These are phyloP conservation scores for Spheniscus humboldti DNA, from an alignment of 2,797 vertebrate genomes.

Conservation along the genomic window DNA sequence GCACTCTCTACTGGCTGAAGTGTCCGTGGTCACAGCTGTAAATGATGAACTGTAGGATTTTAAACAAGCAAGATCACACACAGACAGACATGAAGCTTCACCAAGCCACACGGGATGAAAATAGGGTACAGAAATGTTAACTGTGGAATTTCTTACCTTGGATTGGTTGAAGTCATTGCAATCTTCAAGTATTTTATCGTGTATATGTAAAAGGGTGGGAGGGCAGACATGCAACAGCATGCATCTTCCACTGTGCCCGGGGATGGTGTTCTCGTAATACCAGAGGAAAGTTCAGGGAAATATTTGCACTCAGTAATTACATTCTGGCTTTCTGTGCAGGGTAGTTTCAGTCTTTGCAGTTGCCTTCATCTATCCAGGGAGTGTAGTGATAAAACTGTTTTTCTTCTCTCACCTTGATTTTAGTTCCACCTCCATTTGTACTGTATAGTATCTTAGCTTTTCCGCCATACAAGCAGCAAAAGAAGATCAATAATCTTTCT, in stretches of 20 bases:
- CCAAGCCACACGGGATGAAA: neutral
- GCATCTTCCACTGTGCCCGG: neutral
- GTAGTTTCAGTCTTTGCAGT: neutral
- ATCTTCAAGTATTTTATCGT: slow-evolving; percentile 10
- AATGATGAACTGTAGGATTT: neutral
- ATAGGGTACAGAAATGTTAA: neutral
- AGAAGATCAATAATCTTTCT: neutral
- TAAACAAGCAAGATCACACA: neutral
- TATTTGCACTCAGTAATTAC: neutral
- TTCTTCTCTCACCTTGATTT: neutral
- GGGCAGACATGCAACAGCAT: slow-evolving; percentile 15
- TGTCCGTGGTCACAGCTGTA: neutral
- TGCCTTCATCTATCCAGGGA: neutral
- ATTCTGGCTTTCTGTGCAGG: neutral
- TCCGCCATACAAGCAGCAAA: neutral
- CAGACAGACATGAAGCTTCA: neutral
- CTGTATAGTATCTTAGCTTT: neutral
- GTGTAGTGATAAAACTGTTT: neutral
- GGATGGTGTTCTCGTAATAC: slow-evolving; percentile 16
- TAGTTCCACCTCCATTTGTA: neutral
- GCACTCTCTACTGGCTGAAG: neutral
- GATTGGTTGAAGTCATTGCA: neutral
- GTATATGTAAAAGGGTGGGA: neutral
- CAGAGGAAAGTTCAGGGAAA: slow-evolving; percentile 50
- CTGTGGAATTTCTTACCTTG: neutral